Evolutionary conservation across 2,113 vertebrate genomes (phyloP).

Genomic region (Aramus guarauna): DNA sequence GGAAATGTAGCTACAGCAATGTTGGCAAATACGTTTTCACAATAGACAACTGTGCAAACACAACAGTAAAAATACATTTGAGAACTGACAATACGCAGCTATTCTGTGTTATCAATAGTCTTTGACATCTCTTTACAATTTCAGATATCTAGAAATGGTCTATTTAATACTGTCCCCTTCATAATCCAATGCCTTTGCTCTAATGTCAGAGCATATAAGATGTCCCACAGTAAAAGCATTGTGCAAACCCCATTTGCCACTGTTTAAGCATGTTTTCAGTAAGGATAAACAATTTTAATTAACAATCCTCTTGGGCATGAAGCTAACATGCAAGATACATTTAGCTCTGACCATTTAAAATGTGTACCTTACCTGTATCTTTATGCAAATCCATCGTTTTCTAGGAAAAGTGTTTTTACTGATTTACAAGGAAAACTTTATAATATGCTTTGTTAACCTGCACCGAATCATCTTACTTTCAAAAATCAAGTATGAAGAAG

Average conservation of each 20-base stretch:
- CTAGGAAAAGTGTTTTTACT: background rate
- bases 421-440: background rate
- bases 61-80: background rate
- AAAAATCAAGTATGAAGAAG: background rate
- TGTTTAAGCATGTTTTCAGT: background rate
- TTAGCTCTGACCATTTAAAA: background rate
- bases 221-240: background rate
- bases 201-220: background rate
- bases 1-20: background rate
- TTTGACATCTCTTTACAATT: background rate
- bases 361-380: background rate
- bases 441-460: background rate
- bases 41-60: background rate
- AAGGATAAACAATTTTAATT: background rate
- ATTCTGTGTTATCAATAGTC: background rate
- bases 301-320: background rate
- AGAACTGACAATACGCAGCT: background rate
- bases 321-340: background rate
- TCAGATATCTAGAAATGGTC: background rate
- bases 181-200: background rate
- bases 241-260: background rate
- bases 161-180: background rate
- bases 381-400: background rate
- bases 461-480: background rate
- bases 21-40: background rate